Conservation (phyloP, 1,140 invertebrate genomes). For the Calephelis nemesis region DNA sequence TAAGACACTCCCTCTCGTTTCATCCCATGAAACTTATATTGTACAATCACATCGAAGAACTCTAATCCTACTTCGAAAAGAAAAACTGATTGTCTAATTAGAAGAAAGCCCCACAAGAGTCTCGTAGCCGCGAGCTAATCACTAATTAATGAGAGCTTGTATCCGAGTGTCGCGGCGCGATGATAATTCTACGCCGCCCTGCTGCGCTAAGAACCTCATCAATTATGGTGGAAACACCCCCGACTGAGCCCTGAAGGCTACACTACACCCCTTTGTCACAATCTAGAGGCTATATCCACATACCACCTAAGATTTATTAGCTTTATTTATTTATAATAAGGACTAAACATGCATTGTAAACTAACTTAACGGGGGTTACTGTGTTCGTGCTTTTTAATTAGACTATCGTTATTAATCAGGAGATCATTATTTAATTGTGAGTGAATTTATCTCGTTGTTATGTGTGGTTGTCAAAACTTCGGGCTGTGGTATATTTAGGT, state of each 20-base stretch:
- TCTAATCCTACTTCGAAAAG: constrained; percentile 44
- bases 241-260: constrained; percentile 50
- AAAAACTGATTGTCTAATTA: constrained; percentile 71
- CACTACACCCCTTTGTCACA: constrained; percentile 56
- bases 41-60: constrained; percentile 21
- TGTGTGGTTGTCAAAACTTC: too few species aligned
- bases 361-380: background rate
- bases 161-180: constrained; percentile 62
- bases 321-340: constrained; percentile 28
- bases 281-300: constrained; percentile 40
- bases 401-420: background rate
- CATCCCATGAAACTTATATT: background rate
- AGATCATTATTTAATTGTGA: too few species aligned
- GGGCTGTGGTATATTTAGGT: too few species aligned
- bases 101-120: constrained; percentile 58
- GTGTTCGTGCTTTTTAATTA: constrained; percentile 14
- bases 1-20: background rate
- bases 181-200: constrained; percentile 72
- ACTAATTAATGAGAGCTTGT: constrained; percentile 76
- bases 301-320: constrained; percentile 32
- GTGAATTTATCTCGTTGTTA: too few species aligned
- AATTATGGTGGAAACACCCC: constrained; percentile 69
- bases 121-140: constrained; percentile 70
- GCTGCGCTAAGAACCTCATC: constrained; percentile 76
- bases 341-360: constrained; percentile 18